Evolutionary conservation across 30 jellyfish, hydroid and myxozoan species (phyloP).

Genomic region (Hydra vulgaris): DNA sequence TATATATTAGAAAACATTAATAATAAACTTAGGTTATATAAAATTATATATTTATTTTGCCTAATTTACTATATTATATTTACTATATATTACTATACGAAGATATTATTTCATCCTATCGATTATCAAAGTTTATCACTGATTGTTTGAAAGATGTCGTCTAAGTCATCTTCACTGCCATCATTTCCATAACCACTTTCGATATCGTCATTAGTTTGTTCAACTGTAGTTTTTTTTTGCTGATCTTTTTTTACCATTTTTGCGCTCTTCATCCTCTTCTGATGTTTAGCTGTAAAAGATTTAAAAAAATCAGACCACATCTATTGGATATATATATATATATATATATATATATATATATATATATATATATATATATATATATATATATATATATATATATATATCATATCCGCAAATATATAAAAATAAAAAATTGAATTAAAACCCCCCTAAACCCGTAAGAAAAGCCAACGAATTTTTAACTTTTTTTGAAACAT

Average conservation of each 20-base stretch:
- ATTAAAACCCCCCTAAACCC: too few species aligned
- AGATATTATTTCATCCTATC: neutral
- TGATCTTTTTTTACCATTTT: neutral
- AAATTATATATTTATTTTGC: neutral
- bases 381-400: too few species aligned
- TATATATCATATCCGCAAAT: too few species aligned
- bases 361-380: too few species aligned
- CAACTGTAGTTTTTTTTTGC: neutral
- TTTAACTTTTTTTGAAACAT: too few species aligned
- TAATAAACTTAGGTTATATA: neutral
- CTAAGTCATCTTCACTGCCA: slow-evolving; percentile 25
- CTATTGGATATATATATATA: too few species aligned
- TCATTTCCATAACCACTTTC: slow-evolving; percentile 19
- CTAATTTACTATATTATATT: neutral
- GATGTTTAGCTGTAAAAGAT: neutral
- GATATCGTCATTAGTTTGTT: slow-evolving; percentile 2
- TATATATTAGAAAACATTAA: too few species aligned
- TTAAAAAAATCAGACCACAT: too few species aligned
- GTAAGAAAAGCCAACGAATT: too few species aligned
- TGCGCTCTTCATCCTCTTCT: neutral
- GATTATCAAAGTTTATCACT: slow-evolving; percentile 2
- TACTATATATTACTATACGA: neutral
- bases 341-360: too few species aligned
- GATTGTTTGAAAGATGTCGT: slow-evolving; percentile 11
- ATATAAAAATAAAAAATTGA: too few species aligned